Conservation (phyloP, 2,797 vertebrate genomes). For the Scolopax bukidnonensis region DNA sequence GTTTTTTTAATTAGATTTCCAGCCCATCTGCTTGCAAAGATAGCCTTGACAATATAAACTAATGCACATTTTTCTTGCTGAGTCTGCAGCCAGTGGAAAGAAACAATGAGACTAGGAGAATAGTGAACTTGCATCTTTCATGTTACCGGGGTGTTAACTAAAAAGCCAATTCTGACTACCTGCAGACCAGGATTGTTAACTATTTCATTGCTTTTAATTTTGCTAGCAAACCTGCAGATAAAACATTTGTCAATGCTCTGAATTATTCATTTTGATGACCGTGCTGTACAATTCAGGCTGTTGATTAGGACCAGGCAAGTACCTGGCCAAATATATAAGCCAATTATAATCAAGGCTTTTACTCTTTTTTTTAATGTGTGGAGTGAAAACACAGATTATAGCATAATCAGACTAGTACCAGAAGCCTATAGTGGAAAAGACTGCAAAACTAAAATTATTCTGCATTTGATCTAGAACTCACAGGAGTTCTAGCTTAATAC, state of each 20-base stretch:
- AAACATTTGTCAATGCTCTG: not conserved
- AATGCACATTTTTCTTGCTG: conserved; percentile 50
- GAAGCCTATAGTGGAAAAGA: not conserved
- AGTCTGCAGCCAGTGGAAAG: conserved; percentile 30
- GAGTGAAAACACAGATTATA: not conserved
- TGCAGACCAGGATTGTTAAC: conserved; percentile 23
- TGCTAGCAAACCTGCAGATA: not conserved
- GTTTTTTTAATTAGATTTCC: conserved; percentile 63
- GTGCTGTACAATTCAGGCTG: not conserved
- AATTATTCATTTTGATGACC: not conserved
- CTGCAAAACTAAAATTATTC: not conserved
- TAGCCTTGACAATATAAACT: conserved; percentile 55
- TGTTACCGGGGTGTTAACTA: not conserved
- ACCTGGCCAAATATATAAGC: not conserved
- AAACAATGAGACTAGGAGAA: conserved; percentile 36
- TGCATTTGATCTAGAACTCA: not conserved
- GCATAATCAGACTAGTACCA: not conserved
- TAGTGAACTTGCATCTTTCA: not conserved
- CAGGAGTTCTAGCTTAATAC: not conserved
- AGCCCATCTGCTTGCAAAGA: conserved; percentile 70
- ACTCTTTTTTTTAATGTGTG: not conserved
- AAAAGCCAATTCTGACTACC: conserved; percentile 5
- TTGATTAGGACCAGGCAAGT: not conserved
- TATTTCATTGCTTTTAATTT: not conserved
- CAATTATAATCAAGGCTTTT: not conserved